phyloP scores from a whole-genome alignment of 2,113 vertebrate genomes.

The Lepus europaeus region DNA sequence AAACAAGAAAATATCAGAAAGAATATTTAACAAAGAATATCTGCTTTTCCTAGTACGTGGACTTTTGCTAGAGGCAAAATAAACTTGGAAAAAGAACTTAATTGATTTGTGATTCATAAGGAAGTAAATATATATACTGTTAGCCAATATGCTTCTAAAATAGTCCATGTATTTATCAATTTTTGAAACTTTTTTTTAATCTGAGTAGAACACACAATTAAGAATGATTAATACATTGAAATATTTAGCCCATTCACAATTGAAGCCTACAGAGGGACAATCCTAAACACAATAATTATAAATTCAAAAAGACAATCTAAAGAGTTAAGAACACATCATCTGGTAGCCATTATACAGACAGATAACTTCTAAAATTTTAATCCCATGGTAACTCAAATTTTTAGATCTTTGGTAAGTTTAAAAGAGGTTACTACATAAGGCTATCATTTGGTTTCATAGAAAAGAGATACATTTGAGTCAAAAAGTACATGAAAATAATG shows the following conservation, averaged over 20 bases:
- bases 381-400: not conserved
- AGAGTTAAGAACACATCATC: not conserved
- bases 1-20: not conserved
- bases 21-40: not conserved
- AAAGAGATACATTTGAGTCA: not conserved
- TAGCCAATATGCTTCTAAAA: not conserved
- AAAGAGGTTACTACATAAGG: not conserved
- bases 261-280: not conserved
- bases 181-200: not conserved
- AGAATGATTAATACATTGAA: not conserved
- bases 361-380: not conserved
- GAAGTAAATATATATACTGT: not conserved
- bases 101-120: not conserved
- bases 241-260: too few relatives aligned
- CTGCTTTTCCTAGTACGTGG: not conserved
- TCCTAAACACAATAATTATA: not conserved
- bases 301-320: not conserved
- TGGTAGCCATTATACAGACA: not conserved
- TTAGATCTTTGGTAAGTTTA: not conserved
- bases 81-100: not conserved
- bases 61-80: not conserved
- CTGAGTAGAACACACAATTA: not conserved
- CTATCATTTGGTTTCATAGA: not conserved
- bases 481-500: not conserved
- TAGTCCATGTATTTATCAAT: not conserved